These are phyloP conservation scores for Tylochromis polylepis DNA, from an alignment of 2,113 vertebrate species.

Conservation along the genomic window DNA sequence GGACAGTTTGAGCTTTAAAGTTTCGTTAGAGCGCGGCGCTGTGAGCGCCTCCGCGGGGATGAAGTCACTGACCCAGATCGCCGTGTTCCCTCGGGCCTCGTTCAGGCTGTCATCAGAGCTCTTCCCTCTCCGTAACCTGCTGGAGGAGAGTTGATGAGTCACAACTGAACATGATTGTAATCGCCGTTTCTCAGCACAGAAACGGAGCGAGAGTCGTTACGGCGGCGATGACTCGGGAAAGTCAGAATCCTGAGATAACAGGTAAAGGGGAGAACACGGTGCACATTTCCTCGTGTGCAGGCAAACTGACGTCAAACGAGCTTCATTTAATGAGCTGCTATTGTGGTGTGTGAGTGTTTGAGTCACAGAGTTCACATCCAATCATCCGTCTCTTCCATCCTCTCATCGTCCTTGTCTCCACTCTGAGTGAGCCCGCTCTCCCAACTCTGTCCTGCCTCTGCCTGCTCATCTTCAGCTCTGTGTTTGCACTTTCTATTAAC, in stretches of 20 bases:
- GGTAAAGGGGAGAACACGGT: background rate
- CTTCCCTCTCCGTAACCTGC: background rate
- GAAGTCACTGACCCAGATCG: background rate
- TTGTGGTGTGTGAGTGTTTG: background rate
- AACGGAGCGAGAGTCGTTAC: background rate
- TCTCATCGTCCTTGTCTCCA: background rate
- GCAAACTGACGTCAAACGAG: constrained; percentile 12
- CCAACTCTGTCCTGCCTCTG: background rate
- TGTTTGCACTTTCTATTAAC: background rate
- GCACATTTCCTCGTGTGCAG: background rate
- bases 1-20: background rate
- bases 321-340: constrained; percentile 1
- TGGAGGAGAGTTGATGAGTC: constrained; percentile 14
- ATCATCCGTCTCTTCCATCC: background rate
- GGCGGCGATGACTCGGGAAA: background rate
- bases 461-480: background rate
- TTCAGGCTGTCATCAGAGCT: background rate
- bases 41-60: background rate
- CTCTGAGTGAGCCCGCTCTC: background rate
- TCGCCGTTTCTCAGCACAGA: background rate
- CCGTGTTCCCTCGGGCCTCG: background rate
- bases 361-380: constrained; percentile 22
- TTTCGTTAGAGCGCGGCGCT: background rate
- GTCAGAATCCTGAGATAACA: background rate
- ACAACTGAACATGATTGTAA: background rate